Conservation (phyloP, 2,797 vertebrate species). For the Helicolenus hilgendorfi region DNA sequence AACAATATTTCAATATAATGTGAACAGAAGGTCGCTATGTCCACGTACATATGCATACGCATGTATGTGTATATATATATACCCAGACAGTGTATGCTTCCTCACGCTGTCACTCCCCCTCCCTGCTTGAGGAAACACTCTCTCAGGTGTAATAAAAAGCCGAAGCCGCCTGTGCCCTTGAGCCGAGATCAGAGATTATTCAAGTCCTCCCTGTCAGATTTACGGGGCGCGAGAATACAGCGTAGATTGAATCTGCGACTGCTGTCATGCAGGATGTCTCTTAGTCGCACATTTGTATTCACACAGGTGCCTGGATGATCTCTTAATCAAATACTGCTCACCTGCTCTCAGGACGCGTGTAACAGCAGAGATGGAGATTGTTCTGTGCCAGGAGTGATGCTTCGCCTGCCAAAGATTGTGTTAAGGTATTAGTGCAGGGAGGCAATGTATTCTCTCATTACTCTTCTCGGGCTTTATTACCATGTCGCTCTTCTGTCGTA, state of each 20-base stretch:
- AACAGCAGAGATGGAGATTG: slow-evolving; percentile 39
- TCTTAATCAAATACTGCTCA: slow-evolving; percentile 80
- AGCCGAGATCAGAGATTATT: slow-evolving; percentile 70
- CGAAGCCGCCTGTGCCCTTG: slow-evolving; percentile 63
- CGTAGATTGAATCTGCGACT: slow-evolving; percentile 64
- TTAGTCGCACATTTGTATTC: slow-evolving; percentile 76
- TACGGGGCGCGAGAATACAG: slow-evolving; percentile 47
- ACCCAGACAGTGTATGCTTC: not conserved
- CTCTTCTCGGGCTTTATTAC: not conserved
- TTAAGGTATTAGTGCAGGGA: slow-evolving; percentile 23
- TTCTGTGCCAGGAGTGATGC: slow-evolving; percentile 41
- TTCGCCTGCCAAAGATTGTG: slow-evolving; percentile 44
- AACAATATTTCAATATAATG: not conserved
- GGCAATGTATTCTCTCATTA: slow-evolving; percentile 16
- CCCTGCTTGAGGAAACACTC: slow-evolving; percentile 56
- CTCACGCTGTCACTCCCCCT: slow-evolving; percentile 33
- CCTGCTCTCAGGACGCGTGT: slow-evolving; percentile 51
- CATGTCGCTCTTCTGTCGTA: not conserved
- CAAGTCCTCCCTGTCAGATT: slow-evolving; percentile 65
- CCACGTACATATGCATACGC: not conserved
- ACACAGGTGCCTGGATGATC: slow-evolving; percentile 66
- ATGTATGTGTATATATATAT: not conserved
- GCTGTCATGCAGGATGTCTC: slow-evolving; percentile 59
- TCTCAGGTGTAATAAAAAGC: slow-evolving; percentile 69
- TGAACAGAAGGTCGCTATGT: slow-evolving; percentile 1